phyloP scores from a whole-genome alignment of 2,113 vertebrate genomes.

The Orycteropus afer region DNA sequence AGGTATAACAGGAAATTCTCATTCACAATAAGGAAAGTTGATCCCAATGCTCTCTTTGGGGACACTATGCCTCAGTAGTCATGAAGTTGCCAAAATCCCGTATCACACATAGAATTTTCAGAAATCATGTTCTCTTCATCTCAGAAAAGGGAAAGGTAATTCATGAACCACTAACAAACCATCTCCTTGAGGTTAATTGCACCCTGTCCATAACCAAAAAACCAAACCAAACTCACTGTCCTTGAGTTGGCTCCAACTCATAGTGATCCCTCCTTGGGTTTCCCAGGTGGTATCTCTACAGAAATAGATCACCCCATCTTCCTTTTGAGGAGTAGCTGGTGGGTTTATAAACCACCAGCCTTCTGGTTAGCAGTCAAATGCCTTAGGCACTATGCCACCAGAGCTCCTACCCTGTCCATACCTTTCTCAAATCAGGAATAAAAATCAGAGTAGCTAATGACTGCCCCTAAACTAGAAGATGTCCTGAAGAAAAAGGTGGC shows the following conservation, averaged over 20 bases:
- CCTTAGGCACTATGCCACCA: too few species aligned
- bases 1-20: slow-evolving; percentile 1
- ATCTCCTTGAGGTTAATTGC: neutral
- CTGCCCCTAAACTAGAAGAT: neutral
- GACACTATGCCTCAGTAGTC: neutral
- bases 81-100: neutral
- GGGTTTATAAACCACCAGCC: too few species aligned
- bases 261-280: too few species aligned
- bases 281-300: too few species aligned
- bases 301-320: too few species aligned
- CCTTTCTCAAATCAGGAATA: slow-evolving; percentile 11
- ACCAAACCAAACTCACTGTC: too few species aligned
- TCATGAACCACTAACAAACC: neutral
- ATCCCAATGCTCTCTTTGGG: neutral
- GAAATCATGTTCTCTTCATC: neutral
- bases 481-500: neutral
- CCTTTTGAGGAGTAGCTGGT: too few species aligned
- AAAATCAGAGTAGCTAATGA: neutral
- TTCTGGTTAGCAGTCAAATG: too few species aligned
- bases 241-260: too few species aligned
- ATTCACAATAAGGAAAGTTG: neutral
- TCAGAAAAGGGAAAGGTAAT: neutral
- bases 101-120: neutral
- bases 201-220: neutral
- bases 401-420: neutral